Evolutionary conservation across 2,113 vertebrate species (phyloP).

Genomic region (Scolopax mira): DNA sequence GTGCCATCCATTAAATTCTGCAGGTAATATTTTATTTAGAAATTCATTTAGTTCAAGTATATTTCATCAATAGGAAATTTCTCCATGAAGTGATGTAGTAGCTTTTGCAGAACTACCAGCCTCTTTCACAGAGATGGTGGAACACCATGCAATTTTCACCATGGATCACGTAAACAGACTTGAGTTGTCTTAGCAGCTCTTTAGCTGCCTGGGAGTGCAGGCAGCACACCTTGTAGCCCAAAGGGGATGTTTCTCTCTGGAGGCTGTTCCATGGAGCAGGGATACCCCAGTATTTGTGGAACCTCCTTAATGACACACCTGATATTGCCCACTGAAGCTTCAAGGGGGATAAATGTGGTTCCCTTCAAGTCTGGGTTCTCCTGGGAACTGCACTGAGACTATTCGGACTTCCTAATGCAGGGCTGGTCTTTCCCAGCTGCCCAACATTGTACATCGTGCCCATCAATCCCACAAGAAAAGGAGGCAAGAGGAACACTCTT

Average conservation of each 20-base stretch:
- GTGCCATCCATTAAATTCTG: neutral
- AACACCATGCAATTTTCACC: neutral
- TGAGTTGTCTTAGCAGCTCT: neutral
- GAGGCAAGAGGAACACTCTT: neutral
- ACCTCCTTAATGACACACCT: neutral
- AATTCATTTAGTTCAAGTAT: neutral
- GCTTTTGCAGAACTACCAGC: neutral
- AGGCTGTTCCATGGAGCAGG: neutral
- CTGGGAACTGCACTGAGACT: neutral
- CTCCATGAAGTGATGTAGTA: neutral
- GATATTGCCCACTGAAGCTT: neutral
- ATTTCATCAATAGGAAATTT: neutral
- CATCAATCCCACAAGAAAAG: neutral
- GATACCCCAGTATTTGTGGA: neutral
- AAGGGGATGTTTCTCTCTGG: neutral
- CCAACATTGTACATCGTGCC: neutral
- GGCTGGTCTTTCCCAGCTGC: neutral
- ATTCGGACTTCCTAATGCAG: neutral
- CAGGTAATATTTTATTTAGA: neutral
- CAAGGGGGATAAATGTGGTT: neutral
- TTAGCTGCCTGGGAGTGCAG: neutral
- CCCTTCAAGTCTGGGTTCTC: neutral
- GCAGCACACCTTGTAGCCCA: neutral
- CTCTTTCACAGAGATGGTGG: neutral
- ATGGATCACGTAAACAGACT: neutral